These are phyloP conservation scores for Tadarida brasiliensis DNA, from an alignment of 2,797 vertebrate genomes.

Conservation along the genomic window DNA sequence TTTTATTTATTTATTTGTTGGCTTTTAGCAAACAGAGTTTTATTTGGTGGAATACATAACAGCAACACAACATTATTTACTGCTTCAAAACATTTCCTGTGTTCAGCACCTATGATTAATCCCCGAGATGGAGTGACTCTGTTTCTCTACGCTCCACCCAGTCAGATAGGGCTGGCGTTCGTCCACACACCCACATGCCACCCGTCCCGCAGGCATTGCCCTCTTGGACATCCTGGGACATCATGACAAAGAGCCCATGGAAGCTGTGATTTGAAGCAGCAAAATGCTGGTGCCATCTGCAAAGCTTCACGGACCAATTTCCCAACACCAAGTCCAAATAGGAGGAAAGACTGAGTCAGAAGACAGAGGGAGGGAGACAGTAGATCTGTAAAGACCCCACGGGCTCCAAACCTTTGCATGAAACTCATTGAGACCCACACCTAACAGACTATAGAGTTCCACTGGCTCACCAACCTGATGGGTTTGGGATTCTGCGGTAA, in stretches of 20 bases:
- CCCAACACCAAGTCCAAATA: not conserved
- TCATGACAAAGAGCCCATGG: not conserved
- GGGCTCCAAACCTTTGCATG: not conserved
- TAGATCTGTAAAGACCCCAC: accelerated
- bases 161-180: not conserved
- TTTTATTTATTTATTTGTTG: not conserved
- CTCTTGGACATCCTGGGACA: not conserved
- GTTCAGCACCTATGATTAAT: not conserved
- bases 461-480: not conserved
- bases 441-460: not conserved
- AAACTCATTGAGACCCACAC: not conserved
- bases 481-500: not conserved
- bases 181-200: not conserved
- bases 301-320: not conserved
- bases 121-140: not conserved
- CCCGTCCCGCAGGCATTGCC: not conserved
- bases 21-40: slow-evolving; percentile 30
- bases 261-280: not conserved
- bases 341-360: not conserved
- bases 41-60: slow-evolving; percentile 16
- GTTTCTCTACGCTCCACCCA: not conserved
- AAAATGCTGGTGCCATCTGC: not conserved
- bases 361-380: not conserved
- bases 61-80: slow-evolving; percentile 28
- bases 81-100: not conserved